phyloP scores from a whole-genome alignment of 2,797 vertebrate genomes.

The Xenentodon cancila region DNA sequence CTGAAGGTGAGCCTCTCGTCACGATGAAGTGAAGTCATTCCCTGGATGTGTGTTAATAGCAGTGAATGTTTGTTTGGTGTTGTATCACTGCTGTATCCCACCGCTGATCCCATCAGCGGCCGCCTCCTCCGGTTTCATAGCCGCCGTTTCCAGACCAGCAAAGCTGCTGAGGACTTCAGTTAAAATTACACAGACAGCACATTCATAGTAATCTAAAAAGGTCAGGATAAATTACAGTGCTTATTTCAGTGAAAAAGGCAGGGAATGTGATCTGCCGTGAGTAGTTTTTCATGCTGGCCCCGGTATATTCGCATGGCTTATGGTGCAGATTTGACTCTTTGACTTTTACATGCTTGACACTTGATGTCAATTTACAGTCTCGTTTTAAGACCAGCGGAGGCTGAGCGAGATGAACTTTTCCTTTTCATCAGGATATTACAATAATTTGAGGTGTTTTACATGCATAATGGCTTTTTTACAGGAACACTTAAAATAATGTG shows the following conservation, averaged over 20 bases:
- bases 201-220: constrained; percentile 77
- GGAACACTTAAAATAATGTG: constrained; percentile 71
- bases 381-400: constrained; percentile 49
- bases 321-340: constrained; percentile 70
- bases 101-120: constrained; percentile 49
- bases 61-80: constrained; percentile 63
- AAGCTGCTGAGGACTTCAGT: constrained; percentile 77
- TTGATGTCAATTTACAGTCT: constrained; percentile 66
- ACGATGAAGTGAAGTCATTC: constrained; percentile 22
- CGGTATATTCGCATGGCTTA: constrained; percentile 40
- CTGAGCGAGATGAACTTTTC: constrained; percentile 61
- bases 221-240: constrained; percentile 78
- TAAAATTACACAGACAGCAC: constrained; percentile 75
- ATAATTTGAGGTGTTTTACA: constrained; percentile 69
- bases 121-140: constrained; percentile 64
- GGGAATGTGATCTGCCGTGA: constrained; percentile 63
- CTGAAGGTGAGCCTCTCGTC: constrained; percentile 39
- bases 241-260: constrained; percentile 76
- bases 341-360: constrained; percentile 70
- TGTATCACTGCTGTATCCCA: constrained; percentile 44
- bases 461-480: constrained; percentile 67
- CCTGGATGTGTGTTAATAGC: constrained; percentile 38
- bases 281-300: constrained; percentile 59
- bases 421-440: constrained; percentile 65
- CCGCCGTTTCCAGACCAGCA: constrained; percentile 56